A percentile compares a stretch with the other conserved stretches of the same genome.
These are phyloP conservation scores for Sebastes minor DNA, from an alignment of 2,797 vertebrate genomes.

Conservation along the genomic window DNA sequence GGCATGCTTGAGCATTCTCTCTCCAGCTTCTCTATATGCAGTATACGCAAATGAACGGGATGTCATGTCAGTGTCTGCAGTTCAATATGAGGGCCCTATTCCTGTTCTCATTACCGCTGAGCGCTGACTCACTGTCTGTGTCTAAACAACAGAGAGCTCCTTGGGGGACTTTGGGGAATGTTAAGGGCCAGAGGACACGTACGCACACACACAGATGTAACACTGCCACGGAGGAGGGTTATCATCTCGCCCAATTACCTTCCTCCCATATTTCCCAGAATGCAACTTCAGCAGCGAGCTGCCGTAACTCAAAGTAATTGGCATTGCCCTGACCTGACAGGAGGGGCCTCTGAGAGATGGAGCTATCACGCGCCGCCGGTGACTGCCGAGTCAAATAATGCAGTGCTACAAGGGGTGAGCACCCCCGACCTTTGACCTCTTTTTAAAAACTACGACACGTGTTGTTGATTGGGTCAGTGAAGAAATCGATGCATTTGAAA, in stretches of 20 bases:
- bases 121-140: slow-evolving; percentile 56
- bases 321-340: slow-evolving; percentile 38
- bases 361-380: neutral
- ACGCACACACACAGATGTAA: slow-evolving; percentile 13
- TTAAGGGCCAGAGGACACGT: slow-evolving; percentile 36
- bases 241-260: slow-evolving; percentile 68
- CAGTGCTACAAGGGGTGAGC: neutral
- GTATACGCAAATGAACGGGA: neutral
- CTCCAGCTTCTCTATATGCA: neutral
- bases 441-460: neutral
- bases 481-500: slow-evolving; percentile 17
- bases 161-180: slow-evolving; percentile 31
- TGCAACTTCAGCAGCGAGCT: slow-evolving; percentile 48
- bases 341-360: slow-evolving; percentile 15
- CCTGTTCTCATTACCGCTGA: slow-evolving; percentile 49
- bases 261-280: slow-evolving; percentile 62
- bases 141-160: slow-evolving; percentile 49
- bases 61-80: neutral
- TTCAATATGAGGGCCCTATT: neutral
- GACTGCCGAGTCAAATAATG: slow-evolving; percentile 26
- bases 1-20: neutral
- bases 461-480: neutral
- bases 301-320: slow-evolving; percentile 55
- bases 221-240: slow-evolving; percentile 25
- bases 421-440: slow-evolving; percentile 12